Evolutionary conservation across 2,888 invertebrate genomes (phyloP).

Genomic region (Molanna angustata): DNA sequence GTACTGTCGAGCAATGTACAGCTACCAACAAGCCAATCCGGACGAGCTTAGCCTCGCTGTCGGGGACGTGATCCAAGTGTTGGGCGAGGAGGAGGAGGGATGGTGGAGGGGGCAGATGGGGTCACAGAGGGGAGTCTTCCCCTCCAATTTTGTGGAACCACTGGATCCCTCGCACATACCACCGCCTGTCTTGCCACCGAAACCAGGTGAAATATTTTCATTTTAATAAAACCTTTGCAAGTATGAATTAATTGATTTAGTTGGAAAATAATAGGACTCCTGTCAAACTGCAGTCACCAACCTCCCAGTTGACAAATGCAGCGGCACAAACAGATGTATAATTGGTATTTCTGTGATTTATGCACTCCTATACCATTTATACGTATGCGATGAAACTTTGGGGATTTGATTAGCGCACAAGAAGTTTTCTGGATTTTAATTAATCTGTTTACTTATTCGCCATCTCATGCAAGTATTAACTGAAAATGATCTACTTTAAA

Average conservation of each 20-base stretch:
- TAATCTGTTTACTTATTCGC: too few species aligned
- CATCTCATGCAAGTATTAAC: too few species aligned
- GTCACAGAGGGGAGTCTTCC: slow-evolving; percentile 87
- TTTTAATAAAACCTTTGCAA: neutral
- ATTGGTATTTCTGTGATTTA: too few species aligned
- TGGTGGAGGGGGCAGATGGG: slow-evolving; percentile 88
- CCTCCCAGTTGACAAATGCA: neutral
- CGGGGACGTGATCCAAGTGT: slow-evolving; percentile 86
- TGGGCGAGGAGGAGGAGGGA: slow-evolving; percentile 89
- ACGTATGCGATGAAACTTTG: too few species aligned
- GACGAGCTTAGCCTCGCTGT: slow-evolving; percentile 88
- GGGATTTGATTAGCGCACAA: too few species aligned
- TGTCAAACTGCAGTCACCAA: neutral
- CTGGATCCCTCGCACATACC: slow-evolving; percentile 52
- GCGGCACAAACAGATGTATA: neutral
- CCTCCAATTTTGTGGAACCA: slow-evolving; percentile 89
- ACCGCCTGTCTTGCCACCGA: slow-evolving; percentile 64
- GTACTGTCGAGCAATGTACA: slow-evolving; percentile 81
- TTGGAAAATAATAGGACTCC: too few species aligned
- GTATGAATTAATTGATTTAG: too few species aligned
- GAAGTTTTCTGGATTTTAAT: too few species aligned
- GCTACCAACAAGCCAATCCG: slow-evolving; percentile 89
- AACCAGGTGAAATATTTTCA: slow-evolving; percentile 58
- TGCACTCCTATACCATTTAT: too few species aligned
- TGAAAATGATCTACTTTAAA: too few species aligned